These are phyloP conservation scores for Coregonus suidteri DNA, from an alignment of 2,797 vertebrate species.

Conservation along the genomic window DNA sequence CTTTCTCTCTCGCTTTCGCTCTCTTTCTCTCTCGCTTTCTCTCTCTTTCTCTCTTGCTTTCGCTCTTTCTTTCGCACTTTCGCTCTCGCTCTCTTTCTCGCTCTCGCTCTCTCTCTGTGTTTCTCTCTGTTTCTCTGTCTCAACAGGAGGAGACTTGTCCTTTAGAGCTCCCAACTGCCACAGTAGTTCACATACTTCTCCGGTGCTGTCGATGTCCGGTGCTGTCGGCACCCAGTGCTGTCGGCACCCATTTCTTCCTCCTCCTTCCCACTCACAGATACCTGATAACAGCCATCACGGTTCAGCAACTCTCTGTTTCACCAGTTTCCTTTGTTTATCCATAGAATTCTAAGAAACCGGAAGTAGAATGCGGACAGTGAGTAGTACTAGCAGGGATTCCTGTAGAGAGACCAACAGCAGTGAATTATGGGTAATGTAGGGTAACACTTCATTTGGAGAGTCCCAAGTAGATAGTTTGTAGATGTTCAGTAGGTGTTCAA, in stretches of 20 bases:
- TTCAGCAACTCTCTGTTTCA: background rate
- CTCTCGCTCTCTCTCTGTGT: too few relatives aligned
- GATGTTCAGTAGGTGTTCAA: too few relatives aligned
- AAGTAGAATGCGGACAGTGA: background rate
- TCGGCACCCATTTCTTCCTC: too few relatives aligned
- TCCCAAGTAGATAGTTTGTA: too few relatives aligned
- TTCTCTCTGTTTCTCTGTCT: too few relatives aligned
- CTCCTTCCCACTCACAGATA: background rate
- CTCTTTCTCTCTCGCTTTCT: too few relatives aligned
- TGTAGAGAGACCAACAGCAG: background rate
- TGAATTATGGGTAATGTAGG: conserved; percentile 14
- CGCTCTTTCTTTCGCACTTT: too few relatives aligned
- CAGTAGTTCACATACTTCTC: conserved; percentile 13
- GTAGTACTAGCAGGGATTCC: background rate
- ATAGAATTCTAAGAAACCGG: background rate
- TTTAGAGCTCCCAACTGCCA: background rate
- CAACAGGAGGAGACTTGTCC: too few relatives aligned
- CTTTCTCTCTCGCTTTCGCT: too few relatives aligned
- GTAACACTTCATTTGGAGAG: too few relatives aligned
- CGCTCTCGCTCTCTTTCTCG: too few relatives aligned
- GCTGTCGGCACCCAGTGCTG: background rate
- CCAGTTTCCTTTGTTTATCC: background rate
- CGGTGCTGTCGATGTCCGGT: background rate
- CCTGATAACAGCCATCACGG: background rate
- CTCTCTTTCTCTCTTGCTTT: too few relatives aligned